phyloP scores from a whole-genome alignment of 2,113 vertebrate species.

The Lepus europaeus region DNA sequence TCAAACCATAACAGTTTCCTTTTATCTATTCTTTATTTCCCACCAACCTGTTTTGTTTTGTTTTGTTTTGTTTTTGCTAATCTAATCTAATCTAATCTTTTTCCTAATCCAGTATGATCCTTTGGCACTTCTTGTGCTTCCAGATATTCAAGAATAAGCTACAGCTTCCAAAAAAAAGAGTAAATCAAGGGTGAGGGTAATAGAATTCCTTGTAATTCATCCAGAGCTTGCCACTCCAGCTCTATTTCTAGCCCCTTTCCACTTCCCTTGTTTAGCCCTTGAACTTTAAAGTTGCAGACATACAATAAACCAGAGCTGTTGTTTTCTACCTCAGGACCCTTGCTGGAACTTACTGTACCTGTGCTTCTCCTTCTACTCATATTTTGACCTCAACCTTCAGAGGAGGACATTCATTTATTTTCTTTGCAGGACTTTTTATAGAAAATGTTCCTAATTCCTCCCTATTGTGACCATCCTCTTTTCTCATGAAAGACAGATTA shows the following conservation, averaged over 20 bases:
- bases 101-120: too few species aligned
- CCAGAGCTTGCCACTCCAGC: background rate
- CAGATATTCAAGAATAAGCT: conserved; percentile 25
- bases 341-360: background rate
- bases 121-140: background rate
- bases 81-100: conserved; percentile 5
- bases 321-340: background rate
- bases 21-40: background rate
- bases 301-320: background rate
- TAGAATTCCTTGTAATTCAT: background rate
- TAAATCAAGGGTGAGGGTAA: background rate
- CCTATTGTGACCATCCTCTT: background rate
- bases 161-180: conserved; percentile 29
- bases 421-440: background rate
- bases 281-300: conserved; percentile 9
- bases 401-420: background rate
- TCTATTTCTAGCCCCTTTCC: conserved; percentile 25
- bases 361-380: background rate
- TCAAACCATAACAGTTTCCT: background rate
- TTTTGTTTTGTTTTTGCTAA: background rate
- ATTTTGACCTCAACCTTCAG: background rate
- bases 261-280: background rate
- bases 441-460: background rate
- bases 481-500: background rate
- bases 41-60: background rate